Percentiles rank a stretch among this genome's conserved stretches.
Conservation (phyloP, 2,113 vertebrate species). For the Stegastes partitus region DNA sequence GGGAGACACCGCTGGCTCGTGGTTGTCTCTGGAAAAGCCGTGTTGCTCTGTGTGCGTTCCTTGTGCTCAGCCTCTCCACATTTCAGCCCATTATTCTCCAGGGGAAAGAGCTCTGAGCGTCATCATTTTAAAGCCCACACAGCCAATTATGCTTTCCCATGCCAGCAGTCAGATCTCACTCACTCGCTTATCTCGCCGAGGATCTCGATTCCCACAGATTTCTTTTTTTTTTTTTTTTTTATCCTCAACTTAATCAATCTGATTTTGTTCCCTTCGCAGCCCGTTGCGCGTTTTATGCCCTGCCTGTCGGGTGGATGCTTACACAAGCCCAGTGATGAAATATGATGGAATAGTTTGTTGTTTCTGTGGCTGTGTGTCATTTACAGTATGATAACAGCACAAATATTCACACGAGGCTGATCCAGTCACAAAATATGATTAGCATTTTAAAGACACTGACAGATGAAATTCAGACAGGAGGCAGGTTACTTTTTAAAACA, state of each 20-base stretch:
- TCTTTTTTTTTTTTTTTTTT: slow-evolving; percentile 7
- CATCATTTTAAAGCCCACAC: slow-evolving; percentile 79
- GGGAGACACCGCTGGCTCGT: slow-evolving; percentile 44
- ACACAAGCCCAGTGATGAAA: neutral
- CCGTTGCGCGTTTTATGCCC: neutral
- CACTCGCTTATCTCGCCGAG: slow-evolving; percentile 35
- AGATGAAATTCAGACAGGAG: too few species aligned
- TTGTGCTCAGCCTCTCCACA: slow-evolving; percentile 70
- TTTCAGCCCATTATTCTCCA: slow-evolving; percentile 75
- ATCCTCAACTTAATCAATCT: slow-evolving; percentile 37
- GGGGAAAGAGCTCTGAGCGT: slow-evolving; percentile 72
- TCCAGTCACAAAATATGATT: neutral
- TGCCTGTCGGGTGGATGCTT: neutral
- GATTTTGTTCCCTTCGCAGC: slow-evolving; percentile 1
- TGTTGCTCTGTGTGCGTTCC: slow-evolving; percentile 51
- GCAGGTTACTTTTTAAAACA: too few species aligned
- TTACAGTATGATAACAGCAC: neutral
- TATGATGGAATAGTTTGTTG: neutral
- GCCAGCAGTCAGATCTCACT: slow-evolving; percentile 61
- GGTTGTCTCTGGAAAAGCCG: slow-evolving; percentile 51
- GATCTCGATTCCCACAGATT: slow-evolving; percentile 63
- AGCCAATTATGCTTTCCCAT: slow-evolving; percentile 72
- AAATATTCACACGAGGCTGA: neutral
- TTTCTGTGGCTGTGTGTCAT: neutral
- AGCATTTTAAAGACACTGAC: too few species aligned